phyloP scores from a whole-genome alignment of 2,797 vertebrate species.

The Botia kubotai region DNA sequence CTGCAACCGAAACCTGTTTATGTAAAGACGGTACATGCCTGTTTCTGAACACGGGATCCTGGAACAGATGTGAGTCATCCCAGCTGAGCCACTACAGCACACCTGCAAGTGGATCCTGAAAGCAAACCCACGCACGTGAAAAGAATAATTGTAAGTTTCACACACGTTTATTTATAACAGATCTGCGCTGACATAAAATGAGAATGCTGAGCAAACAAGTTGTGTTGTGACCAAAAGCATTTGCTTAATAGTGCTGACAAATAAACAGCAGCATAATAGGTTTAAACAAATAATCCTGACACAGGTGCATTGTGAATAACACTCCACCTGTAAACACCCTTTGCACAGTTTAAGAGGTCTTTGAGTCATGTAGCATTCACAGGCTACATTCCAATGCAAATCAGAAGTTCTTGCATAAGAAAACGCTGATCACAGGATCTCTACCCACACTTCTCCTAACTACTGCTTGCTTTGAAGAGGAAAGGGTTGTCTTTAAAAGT shows the following conservation, averaged over 20 bases:
- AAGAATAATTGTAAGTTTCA: not conserved
- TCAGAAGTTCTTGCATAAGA: not conserved
- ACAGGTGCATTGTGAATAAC: slow-evolving; percentile 42
- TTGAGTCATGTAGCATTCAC: slow-evolving; percentile 33
- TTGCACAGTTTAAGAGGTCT: slow-evolving; percentile 24
- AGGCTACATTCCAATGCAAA: slow-evolving; percentile 8
- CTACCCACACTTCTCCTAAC: no score
- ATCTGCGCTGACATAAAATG: not conserved
- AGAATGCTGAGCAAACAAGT: slow-evolving; percentile 11
- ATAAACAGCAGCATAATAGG: not conserved
- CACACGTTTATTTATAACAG: not conserved
- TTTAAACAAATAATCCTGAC: slow-evolving; percentile 36
- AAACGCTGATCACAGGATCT: no score
- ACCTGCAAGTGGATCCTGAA: slow-evolving; percentile 4
- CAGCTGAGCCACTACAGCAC: not conserved
- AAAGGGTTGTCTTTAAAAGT: no score
- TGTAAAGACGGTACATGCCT: slow-evolving; percentile 6
- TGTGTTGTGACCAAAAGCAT: slow-evolving; percentile 2
- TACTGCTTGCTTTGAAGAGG: no score
- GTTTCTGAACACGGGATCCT: slow-evolving; percentile 11
- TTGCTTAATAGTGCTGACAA: slow-evolving; percentile 8
- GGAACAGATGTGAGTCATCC: slow-evolving; percentile 20
- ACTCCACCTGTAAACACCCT: slow-evolving; percentile 47
- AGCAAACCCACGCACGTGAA: slow-evolving; percentile 17
- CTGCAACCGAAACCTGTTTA: not conserved